Conservation (phyloP, 2,113 vertebrate genomes). For the Nymphicus hollandicus region DNA sequence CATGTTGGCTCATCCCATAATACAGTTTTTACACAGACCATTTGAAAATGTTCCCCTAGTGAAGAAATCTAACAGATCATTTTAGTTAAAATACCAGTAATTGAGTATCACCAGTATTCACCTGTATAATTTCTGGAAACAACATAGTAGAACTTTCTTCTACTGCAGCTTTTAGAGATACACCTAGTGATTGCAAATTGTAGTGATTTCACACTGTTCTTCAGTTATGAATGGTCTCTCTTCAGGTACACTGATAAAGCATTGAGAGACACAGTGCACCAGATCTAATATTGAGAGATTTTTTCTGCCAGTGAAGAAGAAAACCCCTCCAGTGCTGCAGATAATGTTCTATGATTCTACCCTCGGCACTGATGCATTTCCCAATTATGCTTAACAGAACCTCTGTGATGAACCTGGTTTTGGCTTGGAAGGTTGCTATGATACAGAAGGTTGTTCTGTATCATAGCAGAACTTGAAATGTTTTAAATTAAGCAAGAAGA, state of each 20-base stretch:
- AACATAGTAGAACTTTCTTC: neutral
- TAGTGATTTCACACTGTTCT: neutral
- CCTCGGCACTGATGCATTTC: neutral
- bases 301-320: neutral
- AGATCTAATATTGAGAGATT: neutral
- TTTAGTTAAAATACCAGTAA: neutral
- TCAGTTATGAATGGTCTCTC: neutral
- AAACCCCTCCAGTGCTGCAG: neutral
- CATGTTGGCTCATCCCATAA: neutral
- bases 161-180: neutral
- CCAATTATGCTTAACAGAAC: neutral
- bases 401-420: neutral
- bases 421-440: neutral
- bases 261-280: neutral
- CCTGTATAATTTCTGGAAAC: neutral
- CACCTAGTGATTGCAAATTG: neutral
- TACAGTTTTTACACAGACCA: neutral
- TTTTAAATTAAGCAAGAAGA: neutral
- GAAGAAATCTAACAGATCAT: neutral
- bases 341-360: neutral
- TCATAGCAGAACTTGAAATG: neutral
- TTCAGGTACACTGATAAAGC: neutral
- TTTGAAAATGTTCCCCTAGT: neutral
- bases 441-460: too few species aligned
- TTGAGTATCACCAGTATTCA: neutral